Conservation (phyloP, 2,113 vertebrate species). For the Psittacara wagleri region DNA sequence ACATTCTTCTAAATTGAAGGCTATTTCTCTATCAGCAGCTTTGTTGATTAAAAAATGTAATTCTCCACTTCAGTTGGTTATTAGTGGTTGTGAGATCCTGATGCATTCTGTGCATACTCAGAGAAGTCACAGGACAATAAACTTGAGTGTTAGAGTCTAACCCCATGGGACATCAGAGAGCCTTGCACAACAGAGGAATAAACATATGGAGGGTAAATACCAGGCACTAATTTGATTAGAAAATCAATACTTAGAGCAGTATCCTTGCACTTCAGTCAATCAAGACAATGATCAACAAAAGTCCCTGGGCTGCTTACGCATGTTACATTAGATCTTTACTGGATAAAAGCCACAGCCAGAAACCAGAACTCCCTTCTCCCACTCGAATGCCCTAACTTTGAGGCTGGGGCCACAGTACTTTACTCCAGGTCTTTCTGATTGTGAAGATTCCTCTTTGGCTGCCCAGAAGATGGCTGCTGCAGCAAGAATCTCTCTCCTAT, state of each 20-base stretch:
- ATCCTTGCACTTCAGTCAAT: slow-evolving; percentile 34
- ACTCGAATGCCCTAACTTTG: not conserved
- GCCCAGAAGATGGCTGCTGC: rapidly evolving
- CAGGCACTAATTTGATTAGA: slow-evolving; percentile 31
- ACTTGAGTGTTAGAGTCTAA: not conserved
- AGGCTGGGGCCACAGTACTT: not conserved
- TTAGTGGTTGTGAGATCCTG: not conserved
- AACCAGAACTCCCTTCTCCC: not conserved
- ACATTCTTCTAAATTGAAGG: not conserved
- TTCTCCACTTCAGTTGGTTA: not conserved
- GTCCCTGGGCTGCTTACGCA: not conserved
- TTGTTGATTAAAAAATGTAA: not conserved
- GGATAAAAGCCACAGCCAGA: not conserved
- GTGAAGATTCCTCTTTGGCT: not conserved
- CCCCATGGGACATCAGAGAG: not conserved
- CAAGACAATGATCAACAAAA: slow-evolving; percentile 28
- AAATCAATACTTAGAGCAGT: slow-evolving; percentile 38
- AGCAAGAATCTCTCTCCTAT: not conserved
- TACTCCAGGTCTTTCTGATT: not conserved
- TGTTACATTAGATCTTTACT: not conserved
- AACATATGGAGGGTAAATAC: slow-evolving; percentile 12
- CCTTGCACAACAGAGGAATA: not conserved
- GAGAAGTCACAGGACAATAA: not conserved
- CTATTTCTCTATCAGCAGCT: not conserved
- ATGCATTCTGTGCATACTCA: not conserved